These are phyloP conservation scores for Sebastes matsubarae DNA, from an alignment of 2,797 vertebrate species.

Conservation along the genomic window DNA sequence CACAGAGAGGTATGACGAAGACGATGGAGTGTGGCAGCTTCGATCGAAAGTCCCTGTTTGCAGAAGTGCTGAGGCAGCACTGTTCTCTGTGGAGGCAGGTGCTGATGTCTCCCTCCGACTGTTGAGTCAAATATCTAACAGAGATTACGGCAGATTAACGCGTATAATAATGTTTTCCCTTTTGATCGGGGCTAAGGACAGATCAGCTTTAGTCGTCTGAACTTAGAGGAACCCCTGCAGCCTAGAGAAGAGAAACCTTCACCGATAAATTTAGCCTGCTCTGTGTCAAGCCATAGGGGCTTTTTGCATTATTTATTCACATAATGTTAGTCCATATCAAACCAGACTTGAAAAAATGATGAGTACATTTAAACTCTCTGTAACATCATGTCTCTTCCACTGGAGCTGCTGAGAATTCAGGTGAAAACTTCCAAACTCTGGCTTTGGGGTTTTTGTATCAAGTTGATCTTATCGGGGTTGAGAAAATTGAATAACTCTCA, in stretches of 20 bases:
- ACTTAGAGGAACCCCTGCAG: not conserved
- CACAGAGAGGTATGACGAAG: constrained; percentile 41
- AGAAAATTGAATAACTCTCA: not conserved
- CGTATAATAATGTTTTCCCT: constrained; percentile 22
- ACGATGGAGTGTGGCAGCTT: constrained; percentile 59
- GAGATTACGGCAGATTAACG: constrained; percentile 58
- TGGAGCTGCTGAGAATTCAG: not conserved
- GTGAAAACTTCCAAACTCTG: not conserved
- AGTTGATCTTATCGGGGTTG: not conserved
- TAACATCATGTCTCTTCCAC: not conserved
- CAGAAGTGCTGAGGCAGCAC: constrained; percentile 63
- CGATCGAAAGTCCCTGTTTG: constrained; percentile 38
- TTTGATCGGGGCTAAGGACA: constrained; percentile 18
- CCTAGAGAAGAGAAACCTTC: not conserved
- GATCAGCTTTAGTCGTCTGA: constrained; percentile 13
- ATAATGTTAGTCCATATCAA: constrained; percentile 23
- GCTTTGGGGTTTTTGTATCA: not conserved
- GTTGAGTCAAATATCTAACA: constrained; percentile 35
- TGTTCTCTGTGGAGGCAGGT: constrained; percentile 41
- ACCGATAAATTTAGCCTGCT: constrained; percentile 31
- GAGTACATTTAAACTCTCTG: constrained; percentile 18
- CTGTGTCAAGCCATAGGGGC: constrained; percentile 16
- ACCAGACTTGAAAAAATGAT: constrained; percentile 5
- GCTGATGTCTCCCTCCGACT: constrained; percentile 50
- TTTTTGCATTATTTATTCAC: constrained; percentile 46